phyloP scores from a whole-genome alignment of 2,797 vertebrate genomes.

The Onychomys arenicola region DNA sequence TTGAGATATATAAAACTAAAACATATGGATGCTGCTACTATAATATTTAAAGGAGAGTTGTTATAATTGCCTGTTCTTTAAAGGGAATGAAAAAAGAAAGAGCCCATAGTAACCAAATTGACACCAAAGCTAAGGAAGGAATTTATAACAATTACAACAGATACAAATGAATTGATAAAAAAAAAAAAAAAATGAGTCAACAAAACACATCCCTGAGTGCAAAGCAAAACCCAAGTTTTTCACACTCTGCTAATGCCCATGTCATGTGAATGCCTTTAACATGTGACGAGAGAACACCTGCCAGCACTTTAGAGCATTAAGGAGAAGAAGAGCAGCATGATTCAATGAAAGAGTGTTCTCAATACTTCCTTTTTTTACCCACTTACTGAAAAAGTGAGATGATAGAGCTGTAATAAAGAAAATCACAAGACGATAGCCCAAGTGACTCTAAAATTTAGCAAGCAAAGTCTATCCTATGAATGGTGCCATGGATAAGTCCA shows the following conservation, averaged over 20 bases:
- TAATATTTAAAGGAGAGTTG: neutral
- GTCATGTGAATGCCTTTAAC: neutral
- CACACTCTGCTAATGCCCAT: neutral
- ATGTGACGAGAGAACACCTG: neutral
- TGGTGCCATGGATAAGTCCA: slow-evolving; percentile 29
- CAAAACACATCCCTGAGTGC: neutral
- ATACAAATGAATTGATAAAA: neutral
- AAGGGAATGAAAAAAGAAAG: neutral
- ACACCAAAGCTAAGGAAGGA: neutral
- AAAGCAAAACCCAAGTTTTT: neutral
- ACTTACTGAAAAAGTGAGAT: slow-evolving; percentile 21
- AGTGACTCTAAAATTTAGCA: slow-evolving; percentile 44
- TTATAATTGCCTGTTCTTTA: neutral
- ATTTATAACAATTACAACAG: neutral
- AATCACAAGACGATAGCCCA: slow-evolving; percentile 26
- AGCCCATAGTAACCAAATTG: neutral
- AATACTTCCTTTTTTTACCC: neutral
- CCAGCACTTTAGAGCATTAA: neutral
- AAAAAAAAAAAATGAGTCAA: neutral
- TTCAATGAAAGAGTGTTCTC: neutral
- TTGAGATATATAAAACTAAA: neutral
- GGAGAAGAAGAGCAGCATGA: neutral
- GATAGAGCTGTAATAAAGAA: slow-evolving; percentile 1
- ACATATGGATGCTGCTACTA: neutral
- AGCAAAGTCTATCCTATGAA: slow-evolving; percentile 55